Conservation (phyloP, 2,797 vertebrate genomes). For the Gobio occitaniae region DNA sequence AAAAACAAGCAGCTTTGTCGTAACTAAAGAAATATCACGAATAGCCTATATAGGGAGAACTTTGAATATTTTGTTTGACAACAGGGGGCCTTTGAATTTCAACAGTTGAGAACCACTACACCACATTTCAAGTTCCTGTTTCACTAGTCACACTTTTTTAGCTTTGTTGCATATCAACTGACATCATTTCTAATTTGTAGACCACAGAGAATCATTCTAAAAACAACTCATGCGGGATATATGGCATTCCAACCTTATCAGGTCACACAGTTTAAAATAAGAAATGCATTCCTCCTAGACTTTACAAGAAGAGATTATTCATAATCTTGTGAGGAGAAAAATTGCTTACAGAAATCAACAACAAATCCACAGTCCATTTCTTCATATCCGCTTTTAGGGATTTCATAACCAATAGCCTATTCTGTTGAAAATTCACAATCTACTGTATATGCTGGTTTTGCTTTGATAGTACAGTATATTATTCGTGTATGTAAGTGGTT, state of each 20-base stretch:
- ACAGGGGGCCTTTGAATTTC: too few relatives aligned
- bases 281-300: conserved; percentile 47
- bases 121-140: background rate
- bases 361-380: background rate
- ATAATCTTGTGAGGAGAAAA: background rate
- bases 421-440: background rate
- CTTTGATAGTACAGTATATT: background rate
- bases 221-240: background rate
- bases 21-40: too few relatives aligned
- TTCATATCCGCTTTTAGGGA: background rate
- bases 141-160: background rate
- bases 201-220: background rate
- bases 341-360: background rate
- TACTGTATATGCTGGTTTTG: background rate
- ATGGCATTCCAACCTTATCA: conserved; percentile 41
- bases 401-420: background rate
- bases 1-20: too few relatives aligned
- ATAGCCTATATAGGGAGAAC: too few relatives aligned
- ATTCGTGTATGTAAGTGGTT: background rate
- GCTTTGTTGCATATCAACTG: background rate
- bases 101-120: background rate
- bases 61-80: too few relatives aligned
- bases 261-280: conserved; percentile 32
- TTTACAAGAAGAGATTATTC: conserved; percentile 30
- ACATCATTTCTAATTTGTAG: background rate